These are phyloP conservation scores for Theristus sp. DNA, from an alignment of 2,888 invertebrate species.

Conservation along the genomic window DNA sequence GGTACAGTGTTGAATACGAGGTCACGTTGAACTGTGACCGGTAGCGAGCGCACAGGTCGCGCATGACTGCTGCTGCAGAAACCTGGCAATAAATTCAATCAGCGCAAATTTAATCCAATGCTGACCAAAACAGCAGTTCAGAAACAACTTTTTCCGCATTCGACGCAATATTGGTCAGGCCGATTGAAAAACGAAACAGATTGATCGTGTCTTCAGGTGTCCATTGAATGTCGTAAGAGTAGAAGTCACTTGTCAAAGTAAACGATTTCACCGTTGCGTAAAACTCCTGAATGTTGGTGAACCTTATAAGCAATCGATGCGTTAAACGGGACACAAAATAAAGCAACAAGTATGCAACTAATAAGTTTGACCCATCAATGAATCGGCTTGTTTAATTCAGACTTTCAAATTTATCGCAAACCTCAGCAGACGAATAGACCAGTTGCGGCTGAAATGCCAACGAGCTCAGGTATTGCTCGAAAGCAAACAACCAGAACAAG, in stretches of 20 bases:
- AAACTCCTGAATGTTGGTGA: no score
- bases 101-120: no score
- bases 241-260: background rate
- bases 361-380: no score
- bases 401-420: no score
- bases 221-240: background rate
- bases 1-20: background rate
- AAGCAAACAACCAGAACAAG: background rate
- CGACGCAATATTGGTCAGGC: background rate
- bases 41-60: background rate
- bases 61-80: background rate
- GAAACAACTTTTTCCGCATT: background rate
- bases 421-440: no score
- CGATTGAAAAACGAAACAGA: background rate
- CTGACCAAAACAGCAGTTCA: background rate
- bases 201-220: background rate
- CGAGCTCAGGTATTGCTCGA: background rate
- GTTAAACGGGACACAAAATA: no score
- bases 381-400: no score
- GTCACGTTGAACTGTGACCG: background rate
- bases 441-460: no score
- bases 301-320: no score
- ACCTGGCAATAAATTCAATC: no score
- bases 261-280: background rate
- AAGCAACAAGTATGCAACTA: no score